Base-by-base conservation (phyloP, 1,140 invertebrate genomes). In the Orchestia grillus region DNA sequence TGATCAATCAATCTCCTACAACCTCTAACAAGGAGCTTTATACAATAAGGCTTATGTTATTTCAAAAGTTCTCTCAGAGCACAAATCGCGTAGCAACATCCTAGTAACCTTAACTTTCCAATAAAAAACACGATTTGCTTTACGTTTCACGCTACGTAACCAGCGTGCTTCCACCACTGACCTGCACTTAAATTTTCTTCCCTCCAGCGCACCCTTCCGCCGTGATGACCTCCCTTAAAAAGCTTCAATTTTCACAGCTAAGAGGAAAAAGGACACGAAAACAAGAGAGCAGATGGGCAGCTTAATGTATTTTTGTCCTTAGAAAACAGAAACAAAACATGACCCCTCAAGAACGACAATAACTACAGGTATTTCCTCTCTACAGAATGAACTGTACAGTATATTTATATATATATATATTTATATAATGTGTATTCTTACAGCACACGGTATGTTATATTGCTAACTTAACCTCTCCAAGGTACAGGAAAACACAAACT, bases 321-420 rank as follows among this genome's bases (percentile, higher is more conserved):
- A 90, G 88, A 90, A 90, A 90, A 90, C 88, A 90, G 88, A 90
- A 90, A 90, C 42, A 23, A 90, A 90, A 90, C 42, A 8, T 42
- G 4, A 41, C 42, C 88, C 88, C 62, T 19, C n/a, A 90, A 90
- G 88, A 90, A 90, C 28, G 88, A 90, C n/a, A 44, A 44, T 90
- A 90, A 90, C 88, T 90, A 90, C 88, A 90, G 88, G 88, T 44
- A 90, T 90, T 90, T 23, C 88, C 88, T 44, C 88, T 90, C 88
- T 42, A 90, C 43, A 90, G 15, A 90, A 90, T 90, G 88, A 41
- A 90, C 88, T 90, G 88, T 90, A 90, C 88, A 90, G 41, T 90
- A 90, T 90, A 44, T 90, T 42, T 90, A 90, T 42, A 42, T n/a
- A n/a, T n/a, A n/a, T n/a, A n/a, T n/a, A n/a, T n/a, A n/a, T n/a